A percentile compares a stretch with the other conserved stretches of the same genome.
These are phyloP conservation scores for Lysiphlebus fabarum DNA, from an alignment of 1,140 invertebrate species.

Conservation along the genomic window DNA sequence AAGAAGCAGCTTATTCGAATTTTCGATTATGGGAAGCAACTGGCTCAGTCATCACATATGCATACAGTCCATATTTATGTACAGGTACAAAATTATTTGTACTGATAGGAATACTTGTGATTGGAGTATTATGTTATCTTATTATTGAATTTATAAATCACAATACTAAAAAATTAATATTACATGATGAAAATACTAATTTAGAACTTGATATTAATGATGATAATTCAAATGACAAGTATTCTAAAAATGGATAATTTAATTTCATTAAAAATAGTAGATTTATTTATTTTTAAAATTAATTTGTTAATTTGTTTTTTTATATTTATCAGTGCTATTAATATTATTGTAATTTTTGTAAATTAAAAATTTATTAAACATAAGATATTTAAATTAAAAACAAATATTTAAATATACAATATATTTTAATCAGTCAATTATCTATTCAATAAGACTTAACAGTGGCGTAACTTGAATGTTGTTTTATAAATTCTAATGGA, in stretches of 20 bases:
- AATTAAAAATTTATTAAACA: too few species aligned
- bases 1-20: conserved; percentile 91
- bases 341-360: too few species aligned
- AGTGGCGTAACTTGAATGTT: too few species aligned
- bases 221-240: conserved; percentile 18
- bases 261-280: too few species aligned
- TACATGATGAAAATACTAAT: conserved; percentile 34
- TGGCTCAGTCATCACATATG: conserved; percentile 83
- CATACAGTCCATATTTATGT: conserved; percentile 73
- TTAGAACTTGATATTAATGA: conserved; percentile 42
- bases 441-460: too few species aligned
- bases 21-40: conserved; percentile 89
- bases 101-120: conserved; percentile 67
- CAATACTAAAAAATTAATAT: conserved; percentile 22
- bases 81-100: conserved; percentile 74
- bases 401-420: too few species aligned
- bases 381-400: too few species aligned
- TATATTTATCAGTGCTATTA: too few species aligned
- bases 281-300: too few species aligned
- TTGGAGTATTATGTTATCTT: conserved; percentile 73
- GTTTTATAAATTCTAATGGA: too few species aligned
- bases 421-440: too few species aligned
- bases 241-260: neutral
- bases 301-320: too few species aligned
- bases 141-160: conserved; percentile 38